These are phyloP conservation scores for Apantesis nais DNA, from an alignment of 2,888 invertebrate species.

Conservation along the genomic window DNA sequence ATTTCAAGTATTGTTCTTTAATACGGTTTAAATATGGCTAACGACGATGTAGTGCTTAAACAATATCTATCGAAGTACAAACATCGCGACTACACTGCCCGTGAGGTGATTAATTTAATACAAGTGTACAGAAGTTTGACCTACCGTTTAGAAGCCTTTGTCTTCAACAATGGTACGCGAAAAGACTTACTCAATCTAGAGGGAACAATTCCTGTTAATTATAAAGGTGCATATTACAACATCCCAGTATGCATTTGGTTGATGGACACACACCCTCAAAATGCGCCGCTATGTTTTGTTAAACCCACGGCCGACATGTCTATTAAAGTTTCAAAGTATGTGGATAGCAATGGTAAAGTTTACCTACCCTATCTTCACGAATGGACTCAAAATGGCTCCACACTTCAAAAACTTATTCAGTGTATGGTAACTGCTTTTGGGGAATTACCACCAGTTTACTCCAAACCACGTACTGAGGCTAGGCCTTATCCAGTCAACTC, in stretches of 20 bases:
- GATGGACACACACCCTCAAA: conserved; percentile 98
- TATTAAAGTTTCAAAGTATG: conserved; percentile 97
- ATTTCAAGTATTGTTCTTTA: conserved; percentile 18
- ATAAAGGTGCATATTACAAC: conserved; percentile 95
- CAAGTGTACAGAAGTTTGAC: conserved; percentile 77
- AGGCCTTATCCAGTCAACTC: conserved; percentile 86
- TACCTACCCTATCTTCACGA: conserved; percentile 98
- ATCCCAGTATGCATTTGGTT: conserved; percentile 99
- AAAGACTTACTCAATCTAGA: conserved; percentile 93
- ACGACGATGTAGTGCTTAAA: conserved; percentile 74
- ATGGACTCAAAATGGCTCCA: conserved; percentile 94
- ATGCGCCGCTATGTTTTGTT: conserved; percentile 97
- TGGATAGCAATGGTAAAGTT: conserved; percentile 97
- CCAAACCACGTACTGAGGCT: conserved; percentile 87
- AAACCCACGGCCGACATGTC: conserved; percentile 98
- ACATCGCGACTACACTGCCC: conserved; percentile 75
- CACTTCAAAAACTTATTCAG: conserved; percentile 94
- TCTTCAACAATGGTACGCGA: conserved; percentile 94
- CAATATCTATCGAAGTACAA: conserved; percentile 78
- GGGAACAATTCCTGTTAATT: conserved; percentile 97
- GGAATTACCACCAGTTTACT: conserved; percentile 97
- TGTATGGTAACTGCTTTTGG: conserved; percentile 97
- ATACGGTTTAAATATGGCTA: conserved; percentile 64
- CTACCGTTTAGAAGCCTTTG: conserved; percentile 84
- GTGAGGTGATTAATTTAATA: conserved; percentile 77